A percentile compares a stretch with the other conserved stretches of the same genome.
Conservation (phyloP, 2,888 invertebrate genomes). For the Crepidodera aurea region DNA sequence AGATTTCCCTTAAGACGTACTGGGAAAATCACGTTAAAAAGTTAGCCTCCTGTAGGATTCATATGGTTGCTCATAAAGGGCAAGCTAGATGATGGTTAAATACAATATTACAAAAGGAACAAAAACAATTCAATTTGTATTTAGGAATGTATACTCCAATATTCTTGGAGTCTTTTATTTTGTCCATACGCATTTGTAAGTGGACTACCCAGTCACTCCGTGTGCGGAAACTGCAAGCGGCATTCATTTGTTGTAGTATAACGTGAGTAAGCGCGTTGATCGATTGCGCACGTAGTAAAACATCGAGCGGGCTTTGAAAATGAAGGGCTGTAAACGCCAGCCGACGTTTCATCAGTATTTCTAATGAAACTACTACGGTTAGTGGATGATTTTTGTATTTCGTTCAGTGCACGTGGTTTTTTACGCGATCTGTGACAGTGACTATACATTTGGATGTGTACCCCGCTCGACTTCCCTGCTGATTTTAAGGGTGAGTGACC, state of each 20-base stretch:
- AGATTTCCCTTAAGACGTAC: no score
- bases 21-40: no score
- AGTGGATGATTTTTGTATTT: conserved; percentile 48
- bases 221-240: conserved; percentile 32
- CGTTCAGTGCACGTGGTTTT: conserved; percentile 47
- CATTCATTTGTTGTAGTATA: conserved; percentile 33
- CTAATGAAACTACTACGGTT: conserved; percentile 48
- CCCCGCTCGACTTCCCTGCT: conserved; percentile 22
- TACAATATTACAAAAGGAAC: no score
- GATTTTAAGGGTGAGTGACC: conserved; percentile 44
- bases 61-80: no score
- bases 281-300: conserved; percentile 41
- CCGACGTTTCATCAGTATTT: conserved; percentile 48
- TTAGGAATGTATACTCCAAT: no score
- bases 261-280: conserved; percentile 41
- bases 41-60: no score
- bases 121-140: no score
- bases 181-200: no score
- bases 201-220: neutral
- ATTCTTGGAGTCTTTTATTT: no score
- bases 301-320: conserved; percentile 51
- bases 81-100: no score
- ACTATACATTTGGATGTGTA: conserved; percentile 30
- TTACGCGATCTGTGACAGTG: conserved; percentile 37
- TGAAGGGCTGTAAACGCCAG: conserved; percentile 48